Conservation (phyloP, 2,888 invertebrate genomes). For the Torymus tubicola region DNA sequence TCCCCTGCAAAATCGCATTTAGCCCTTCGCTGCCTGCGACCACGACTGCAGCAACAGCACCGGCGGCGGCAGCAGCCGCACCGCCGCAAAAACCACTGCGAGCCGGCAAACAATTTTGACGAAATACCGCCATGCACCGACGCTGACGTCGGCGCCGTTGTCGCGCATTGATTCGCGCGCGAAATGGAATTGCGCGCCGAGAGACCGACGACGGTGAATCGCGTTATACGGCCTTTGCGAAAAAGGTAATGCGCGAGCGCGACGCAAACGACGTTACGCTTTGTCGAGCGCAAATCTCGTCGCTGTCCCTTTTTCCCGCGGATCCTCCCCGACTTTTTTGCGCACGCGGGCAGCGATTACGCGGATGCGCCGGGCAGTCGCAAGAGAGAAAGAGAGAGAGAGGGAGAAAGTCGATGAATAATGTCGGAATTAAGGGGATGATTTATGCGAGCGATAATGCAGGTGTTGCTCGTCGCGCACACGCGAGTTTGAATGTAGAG, state of each 20-base stretch:
- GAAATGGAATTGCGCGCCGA: constrained; percentile 14
- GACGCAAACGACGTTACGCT: constrained; percentile 32
- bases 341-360: not conserved
- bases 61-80: too few relatives aligned
- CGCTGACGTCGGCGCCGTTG: not conserved
- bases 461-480: too few relatives aligned
- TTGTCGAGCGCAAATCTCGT: constrained; percentile 32
- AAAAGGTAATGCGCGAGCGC: constrained; percentile 24
- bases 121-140: not conserved
- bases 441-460: not conserved
- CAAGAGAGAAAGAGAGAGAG: too few relatives aligned
- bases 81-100: not conserved
- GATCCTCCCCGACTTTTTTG: not conserved
- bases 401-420: too few relatives aligned
- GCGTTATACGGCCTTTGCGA: constrained; percentile 29
- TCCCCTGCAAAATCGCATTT: too few relatives aligned
- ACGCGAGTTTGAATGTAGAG: too few relatives aligned
- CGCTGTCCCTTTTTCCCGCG: too few relatives aligned
- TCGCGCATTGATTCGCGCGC: not conserved
- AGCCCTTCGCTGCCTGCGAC: too few relatives aligned
- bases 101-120: not conserved
- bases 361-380: not conserved
- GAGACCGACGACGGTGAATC: constrained; percentile 6
- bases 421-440: not conserved
- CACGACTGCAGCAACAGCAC: too few relatives aligned